Percentiles rank a stretch among this genome's conserved stretches.
These are phyloP conservation scores for Colossoma macropomum DNA, from an alignment of 2,113 vertebrate genomes.

Conservation along the genomic window DNA sequence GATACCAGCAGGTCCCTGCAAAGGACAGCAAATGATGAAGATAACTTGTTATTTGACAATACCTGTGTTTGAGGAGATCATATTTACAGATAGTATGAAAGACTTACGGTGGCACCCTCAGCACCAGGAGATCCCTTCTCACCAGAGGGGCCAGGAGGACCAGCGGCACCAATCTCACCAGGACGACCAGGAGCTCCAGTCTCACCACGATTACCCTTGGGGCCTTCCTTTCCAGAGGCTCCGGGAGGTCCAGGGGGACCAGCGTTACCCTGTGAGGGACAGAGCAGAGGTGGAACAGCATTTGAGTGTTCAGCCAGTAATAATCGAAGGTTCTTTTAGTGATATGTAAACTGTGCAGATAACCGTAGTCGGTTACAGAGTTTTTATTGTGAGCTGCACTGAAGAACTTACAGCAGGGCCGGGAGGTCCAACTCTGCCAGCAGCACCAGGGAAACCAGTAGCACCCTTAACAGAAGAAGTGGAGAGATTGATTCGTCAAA, in stretches of 20 bases:
- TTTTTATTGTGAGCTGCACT: background rate
- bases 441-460: slow-evolving; percentile 89
- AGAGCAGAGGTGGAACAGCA: background rate
- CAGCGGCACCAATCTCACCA: slow-evolving; percentile 87
- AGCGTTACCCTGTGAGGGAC: slow-evolving; percentile 82
- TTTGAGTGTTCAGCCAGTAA: background rate
- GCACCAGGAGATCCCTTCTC: slow-evolving; percentile 91
- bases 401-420: slow-evolving; percentile 88
- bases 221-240: slow-evolving; percentile 89
- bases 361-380: background rate
- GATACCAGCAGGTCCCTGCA: slow-evolving; percentile 85
- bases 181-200: slow-evolving; percentile 90
- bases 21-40: slow-evolving; percentile 26
- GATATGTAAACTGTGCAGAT: background rate
- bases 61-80: background rate
- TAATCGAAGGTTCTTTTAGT: background rate
- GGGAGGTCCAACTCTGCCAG: slow-evolving; percentile 90
- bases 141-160: slow-evolving; percentile 85
- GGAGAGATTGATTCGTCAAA: slow-evolving; percentile 22
- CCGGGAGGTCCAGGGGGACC: slow-evolving; percentile 89
- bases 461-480: slow-evolving; percentile 83
- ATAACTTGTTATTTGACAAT: background rate
- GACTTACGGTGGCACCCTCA: slow-evolving; percentile 87
- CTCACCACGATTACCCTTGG: slow-evolving; percentile 95
- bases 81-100: background rate